These are phyloP conservation scores for Procapra przewalskii DNA, from an alignment of 2,113 vertebrate species.

Conservation along the genomic window DNA sequence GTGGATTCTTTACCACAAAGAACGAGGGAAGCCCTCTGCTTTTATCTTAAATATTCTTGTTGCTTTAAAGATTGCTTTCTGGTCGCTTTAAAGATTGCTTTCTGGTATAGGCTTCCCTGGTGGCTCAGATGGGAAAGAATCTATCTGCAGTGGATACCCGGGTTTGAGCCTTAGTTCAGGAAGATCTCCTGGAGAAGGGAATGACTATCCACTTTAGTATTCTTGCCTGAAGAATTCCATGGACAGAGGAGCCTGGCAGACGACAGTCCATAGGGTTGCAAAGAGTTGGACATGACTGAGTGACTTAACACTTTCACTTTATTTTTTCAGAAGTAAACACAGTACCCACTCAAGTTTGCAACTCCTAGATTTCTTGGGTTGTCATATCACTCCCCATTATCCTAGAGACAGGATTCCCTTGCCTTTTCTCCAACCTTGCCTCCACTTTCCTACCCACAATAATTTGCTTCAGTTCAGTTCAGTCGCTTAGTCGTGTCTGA, in stretches of 20 bases:
- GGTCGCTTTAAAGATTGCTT: not conserved
- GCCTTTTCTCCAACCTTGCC: not conserved
- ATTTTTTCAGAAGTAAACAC: not conserved
- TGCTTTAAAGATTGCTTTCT: not conserved
- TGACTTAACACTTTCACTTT: not conserved
- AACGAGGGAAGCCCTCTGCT: not conserved
- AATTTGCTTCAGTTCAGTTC: not conserved
- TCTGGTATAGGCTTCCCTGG: not conserved
- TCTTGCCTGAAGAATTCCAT: not conserved
- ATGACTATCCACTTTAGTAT: not conserved
- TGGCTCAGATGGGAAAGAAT: not conserved
- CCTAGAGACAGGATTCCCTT: not conserved
- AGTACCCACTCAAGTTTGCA: too few relatives aligned
- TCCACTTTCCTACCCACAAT: not conserved
- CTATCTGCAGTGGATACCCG: not conserved
- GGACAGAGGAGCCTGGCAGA: not conserved
- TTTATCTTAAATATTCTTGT: not conserved
- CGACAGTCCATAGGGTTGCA: not conserved
- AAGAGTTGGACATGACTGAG: not conserved
- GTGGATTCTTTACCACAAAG: not conserved
- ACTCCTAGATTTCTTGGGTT: not conserved
- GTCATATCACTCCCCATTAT: not conserved
- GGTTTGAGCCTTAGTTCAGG: not conserved
- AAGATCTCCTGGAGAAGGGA: not conserved
- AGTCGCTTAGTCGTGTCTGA: too few relatives aligned